phyloP scores from a whole-genome alignment of 30 jellyfish, hydroid and myxozoan genomes.

The Cassiopea xamachana region DNA sequence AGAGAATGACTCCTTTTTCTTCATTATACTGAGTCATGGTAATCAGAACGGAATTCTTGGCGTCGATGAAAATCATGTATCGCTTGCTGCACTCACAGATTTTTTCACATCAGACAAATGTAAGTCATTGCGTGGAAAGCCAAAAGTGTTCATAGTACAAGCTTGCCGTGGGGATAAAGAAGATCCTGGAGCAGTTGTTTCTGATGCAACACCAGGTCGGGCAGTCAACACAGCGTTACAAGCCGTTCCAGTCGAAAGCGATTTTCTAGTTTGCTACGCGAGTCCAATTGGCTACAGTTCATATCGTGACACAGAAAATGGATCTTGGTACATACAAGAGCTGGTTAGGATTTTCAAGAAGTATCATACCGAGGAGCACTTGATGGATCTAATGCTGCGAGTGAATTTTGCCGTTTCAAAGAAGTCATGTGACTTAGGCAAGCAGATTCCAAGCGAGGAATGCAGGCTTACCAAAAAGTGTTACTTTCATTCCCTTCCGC shows the following conservation, averaged over 20 bases:
- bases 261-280: slow-evolving; percentile 76
- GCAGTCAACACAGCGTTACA: background rate
- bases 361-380: slow-evolving; percentile 45
- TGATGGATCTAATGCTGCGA: slow-evolving; percentile 66
- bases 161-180: slow-evolving; percentile 90
- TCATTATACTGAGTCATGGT: slow-evolving; percentile 75
- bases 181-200: slow-evolving; percentile 59
- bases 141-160: slow-evolving; percentile 75
- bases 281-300: slow-evolving; percentile 79
- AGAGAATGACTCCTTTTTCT: slow-evolving; percentile 43
- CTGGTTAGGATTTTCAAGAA: slow-evolving; percentile 26
- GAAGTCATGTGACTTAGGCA: background rate
- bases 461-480: slow-evolving; percentile 71
- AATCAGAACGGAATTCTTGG: slow-evolving; percentile 72
- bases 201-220: slow-evolving; percentile 18
- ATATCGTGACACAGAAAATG: slow-evolving; percentile 45
- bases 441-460: slow-evolving; percentile 80
- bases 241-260: slow-evolving; percentile 70
- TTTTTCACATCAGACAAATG: slow-evolving; percentile 69
- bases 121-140: slow-evolving; percentile 67
- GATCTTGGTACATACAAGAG: slow-evolving; percentile 75
- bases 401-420: slow-evolving; percentile 70
- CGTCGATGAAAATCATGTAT: slow-evolving; percentile 36
- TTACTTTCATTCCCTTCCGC: background rate
- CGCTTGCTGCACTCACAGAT: slow-evolving; percentile 36